Base-by-base conservation (phyloP, 92 coral and sea anemone species). In the Montipora capitata region DNA sequence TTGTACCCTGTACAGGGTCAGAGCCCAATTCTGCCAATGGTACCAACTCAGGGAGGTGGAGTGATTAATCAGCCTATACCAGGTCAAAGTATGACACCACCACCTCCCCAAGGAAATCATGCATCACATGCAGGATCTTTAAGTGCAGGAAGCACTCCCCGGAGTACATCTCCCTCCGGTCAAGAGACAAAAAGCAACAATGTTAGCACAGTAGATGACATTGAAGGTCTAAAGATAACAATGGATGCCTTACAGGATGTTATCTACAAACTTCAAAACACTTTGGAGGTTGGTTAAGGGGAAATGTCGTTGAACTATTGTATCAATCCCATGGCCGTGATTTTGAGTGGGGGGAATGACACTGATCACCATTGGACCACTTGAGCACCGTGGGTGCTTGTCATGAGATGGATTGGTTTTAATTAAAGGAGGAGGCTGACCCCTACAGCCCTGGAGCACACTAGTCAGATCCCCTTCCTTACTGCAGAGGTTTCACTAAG, bases 241-340 rank as follows among this genome's bases (percentile, higher is more conserved):
- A 83, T 96, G 91, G 97, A 94, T 92, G 99, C 99, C n/a, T 85
- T 97, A 27, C 95, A 97, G 87, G 99, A 96, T 94, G 98, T 90
- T 48, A 92, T 97, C 5, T 76, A 88, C 69, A 97, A 97, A 67
- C 95, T 92, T 52, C 88, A 84, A 40, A 80, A 82, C 81, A 94
- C 62, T 10, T 62, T 97, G 59, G 80, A 89, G 94, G 95, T 87
- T 54, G 10, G 81, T 83, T 52, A 16, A 18, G n/a, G 5, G 35
- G 35, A 27, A 27, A 27, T 27, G 35, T 27, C 35, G 35, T 27
- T 27, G 35, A 27, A 27, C 35, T 27, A 27, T 27, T 27, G 35
- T 27, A 27, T 27, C 2, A 27, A 27, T 27, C 35, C 35, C 35
- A 27, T 27, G 35, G 35, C 35, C 35, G 35, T 27, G 35, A 27